Evolutionary conservation across 2,113 vertebrate species (phyloP).

Genomic region (Callipepla squamata): DNA sequence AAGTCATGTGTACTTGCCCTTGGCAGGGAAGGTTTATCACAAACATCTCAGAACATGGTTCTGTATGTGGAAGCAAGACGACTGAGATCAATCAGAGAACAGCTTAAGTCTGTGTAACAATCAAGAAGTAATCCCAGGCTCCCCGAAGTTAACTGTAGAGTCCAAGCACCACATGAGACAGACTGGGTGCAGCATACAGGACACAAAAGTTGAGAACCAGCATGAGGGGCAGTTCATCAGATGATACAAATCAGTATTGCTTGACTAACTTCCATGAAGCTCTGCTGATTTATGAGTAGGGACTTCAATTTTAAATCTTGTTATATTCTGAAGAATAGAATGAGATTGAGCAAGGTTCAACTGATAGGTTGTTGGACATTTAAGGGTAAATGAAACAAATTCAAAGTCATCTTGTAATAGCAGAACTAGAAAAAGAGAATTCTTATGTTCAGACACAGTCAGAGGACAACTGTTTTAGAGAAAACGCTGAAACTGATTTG

Average conservation of each 20-base stretch:
- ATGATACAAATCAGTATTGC: background rate
- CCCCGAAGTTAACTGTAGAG: background rate
- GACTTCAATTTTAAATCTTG: background rate
- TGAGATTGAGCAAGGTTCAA: background rate
- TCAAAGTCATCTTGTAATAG: background rate
- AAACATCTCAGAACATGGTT: background rate
- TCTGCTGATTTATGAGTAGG: background rate
- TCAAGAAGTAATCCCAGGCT: background rate
- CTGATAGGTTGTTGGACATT: background rate
- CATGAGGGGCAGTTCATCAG: background rate
- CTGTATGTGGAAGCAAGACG: background rate
- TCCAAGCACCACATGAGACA: rapidly evolving
- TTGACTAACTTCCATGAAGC: background rate
- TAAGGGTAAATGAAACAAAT: background rate
- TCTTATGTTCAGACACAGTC: background rate
- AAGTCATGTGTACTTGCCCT: background rate
- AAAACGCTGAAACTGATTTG: background rate
- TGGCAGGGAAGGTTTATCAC: background rate
- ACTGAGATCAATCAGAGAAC: background rate
- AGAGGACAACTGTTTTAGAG: background rate
- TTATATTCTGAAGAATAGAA: background rate
- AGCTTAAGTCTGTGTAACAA: background rate
- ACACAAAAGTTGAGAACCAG: background rate
- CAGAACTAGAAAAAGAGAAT: background rate
- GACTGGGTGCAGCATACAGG: background rate